phyloP scores from a whole-genome alignment of 2,113 vertebrate genomes.

The Grallaria varia region DNA sequence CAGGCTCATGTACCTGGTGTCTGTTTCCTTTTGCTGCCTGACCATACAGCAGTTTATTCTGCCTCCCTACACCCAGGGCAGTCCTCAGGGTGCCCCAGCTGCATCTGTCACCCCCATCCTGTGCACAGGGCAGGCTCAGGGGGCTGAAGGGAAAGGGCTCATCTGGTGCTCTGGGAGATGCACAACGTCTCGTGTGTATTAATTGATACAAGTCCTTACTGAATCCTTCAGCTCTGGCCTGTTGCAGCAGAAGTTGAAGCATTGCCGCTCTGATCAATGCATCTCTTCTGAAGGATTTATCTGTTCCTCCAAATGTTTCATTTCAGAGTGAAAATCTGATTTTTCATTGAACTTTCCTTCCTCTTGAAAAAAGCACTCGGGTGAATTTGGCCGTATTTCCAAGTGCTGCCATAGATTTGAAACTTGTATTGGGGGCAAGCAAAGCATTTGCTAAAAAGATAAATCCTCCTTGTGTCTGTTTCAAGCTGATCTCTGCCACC shows the following conservation, averaged over 20 bases:
- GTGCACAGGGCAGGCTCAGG: not conserved
- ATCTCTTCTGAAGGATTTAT: not conserved
- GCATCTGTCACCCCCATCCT: not conserved
- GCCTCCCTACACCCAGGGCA: not conserved
- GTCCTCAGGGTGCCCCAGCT: not conserved
- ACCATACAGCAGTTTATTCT: not conserved
- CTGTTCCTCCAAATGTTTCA: not conserved
- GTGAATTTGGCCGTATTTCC: not conserved
- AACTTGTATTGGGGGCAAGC: not conserved
- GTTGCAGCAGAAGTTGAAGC: not conserved
- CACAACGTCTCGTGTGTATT: rapidly evolving
- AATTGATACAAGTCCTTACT: not conserved
- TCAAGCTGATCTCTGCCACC: not conserved
- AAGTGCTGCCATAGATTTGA: not conserved
- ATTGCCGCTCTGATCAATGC: not conserved
- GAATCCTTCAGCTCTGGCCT: not conserved
- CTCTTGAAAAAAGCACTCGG: not conserved
- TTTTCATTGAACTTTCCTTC: not conserved
- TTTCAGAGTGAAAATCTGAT: not conserved
- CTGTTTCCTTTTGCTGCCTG: not conserved
- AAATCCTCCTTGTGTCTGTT: not conserved
- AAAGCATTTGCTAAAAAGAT: not conserved
- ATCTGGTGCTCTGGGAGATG: not conserved
- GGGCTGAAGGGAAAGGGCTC: not conserved
- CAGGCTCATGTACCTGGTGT: not conserved